Percentiles rank a stretch among this genome's conserved stretches.
phyloP scores from a whole-genome alignment of 2,113 vertebrate species.

The Sylvia atricapilla region DNA sequence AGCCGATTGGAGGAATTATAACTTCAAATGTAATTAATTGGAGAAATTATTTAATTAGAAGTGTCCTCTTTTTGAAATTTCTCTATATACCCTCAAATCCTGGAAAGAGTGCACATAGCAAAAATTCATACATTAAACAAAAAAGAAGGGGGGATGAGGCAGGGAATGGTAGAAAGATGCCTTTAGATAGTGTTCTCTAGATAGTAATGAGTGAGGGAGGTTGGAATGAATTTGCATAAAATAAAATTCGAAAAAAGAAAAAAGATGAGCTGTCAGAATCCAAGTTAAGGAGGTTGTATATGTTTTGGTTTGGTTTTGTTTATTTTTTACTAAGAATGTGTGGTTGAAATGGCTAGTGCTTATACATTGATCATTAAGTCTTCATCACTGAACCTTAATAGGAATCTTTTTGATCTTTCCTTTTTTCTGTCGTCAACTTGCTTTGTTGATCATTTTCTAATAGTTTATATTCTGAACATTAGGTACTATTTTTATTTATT shows the following conservation, averaged over 20 bases:
- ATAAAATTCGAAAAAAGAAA: background rate
- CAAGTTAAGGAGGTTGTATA: background rate
- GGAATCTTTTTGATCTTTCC: background rate
- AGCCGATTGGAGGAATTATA: background rate
- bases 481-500: background rate
- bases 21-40: background rate
- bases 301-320: background rate
- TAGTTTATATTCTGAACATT: background rate
- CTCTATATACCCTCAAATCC: background rate
- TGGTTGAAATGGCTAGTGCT: background rate
- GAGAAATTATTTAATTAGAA: background rate
- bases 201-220: background rate
- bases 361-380: background rate
- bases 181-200: background rate
- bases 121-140: background rate
- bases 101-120: background rate
- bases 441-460: conserved; percentile 6
- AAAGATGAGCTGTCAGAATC: background rate
- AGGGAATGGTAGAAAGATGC: background rate
- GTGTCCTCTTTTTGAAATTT: background rate
- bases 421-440: background rate
- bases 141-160: background rate
- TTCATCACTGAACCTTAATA: background rate
- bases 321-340: background rate
- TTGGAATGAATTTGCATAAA: background rate